Conservation (phyloP, 1,140 invertebrate genomes). For the Anoplolepis gracilipes region DNA sequence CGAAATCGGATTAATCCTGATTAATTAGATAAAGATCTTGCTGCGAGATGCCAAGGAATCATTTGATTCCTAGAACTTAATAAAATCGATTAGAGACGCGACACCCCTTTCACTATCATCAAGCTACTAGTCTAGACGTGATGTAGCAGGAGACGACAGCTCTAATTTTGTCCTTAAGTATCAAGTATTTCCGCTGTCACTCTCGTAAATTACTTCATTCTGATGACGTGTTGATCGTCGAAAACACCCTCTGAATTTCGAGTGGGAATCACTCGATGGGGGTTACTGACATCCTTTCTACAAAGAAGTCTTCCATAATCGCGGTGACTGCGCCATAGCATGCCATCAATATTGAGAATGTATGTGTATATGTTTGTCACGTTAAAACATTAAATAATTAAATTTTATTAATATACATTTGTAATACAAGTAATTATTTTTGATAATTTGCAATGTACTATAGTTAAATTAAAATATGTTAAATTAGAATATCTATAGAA, state of each 20-base stretch:
- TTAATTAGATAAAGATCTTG: slow-evolving; percentile 29
- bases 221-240: slow-evolving; percentile 47
- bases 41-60: slow-evolving; percentile 9
- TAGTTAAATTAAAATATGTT: background rate
- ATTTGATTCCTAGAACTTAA: slow-evolving; percentile 63
- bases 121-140: slow-evolving; percentile 47
- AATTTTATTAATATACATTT: background rate
- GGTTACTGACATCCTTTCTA: slow-evolving; percentile 18
- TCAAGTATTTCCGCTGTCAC: slow-evolving; percentile 41
- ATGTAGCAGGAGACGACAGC: slow-evolving; percentile 48
- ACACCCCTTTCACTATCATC: slow-evolving; percentile 32
- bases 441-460: background rate
- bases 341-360: background rate
- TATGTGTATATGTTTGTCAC: background rate
- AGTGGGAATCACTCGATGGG: background rate
- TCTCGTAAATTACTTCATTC: slow-evolving; percentile 45
- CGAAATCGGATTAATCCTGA: slow-evolving; percentile 38
- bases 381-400: background rate
- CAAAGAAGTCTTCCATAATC: background rate
- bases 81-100: slow-evolving; percentile 49
- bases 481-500: background rate
- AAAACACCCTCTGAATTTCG: slow-evolving; percentile 42
- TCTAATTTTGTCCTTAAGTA: slow-evolving; percentile 54
- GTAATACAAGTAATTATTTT: background rate
- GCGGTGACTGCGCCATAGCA: background rate